phyloP scores from a whole-genome alignment of 1,140 invertebrate genomes.

The Brachionus rubens region DNA sequence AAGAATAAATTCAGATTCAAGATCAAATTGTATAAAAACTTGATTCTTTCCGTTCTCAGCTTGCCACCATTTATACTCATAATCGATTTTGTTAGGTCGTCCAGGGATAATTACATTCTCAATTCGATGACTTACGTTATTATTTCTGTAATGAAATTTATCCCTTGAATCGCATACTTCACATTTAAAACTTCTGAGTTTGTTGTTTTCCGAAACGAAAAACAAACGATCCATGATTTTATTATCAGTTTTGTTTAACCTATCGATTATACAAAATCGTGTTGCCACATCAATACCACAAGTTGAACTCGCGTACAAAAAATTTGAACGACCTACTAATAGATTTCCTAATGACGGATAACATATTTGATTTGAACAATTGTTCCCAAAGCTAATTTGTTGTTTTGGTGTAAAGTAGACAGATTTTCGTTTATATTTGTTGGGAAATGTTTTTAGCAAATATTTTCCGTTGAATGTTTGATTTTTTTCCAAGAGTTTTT shows the following conservation, averaged over 20 bases:
- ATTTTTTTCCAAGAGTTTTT: slow-evolving; percentile 17
- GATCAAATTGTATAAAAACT: slow-evolving; percentile 79
- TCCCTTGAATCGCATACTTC: slow-evolving; percentile 78
- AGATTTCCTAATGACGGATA: slow-evolving; percentile 96
- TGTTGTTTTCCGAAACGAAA: slow-evolving; percentile 81
- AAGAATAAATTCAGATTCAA: slow-evolving; percentile 94
- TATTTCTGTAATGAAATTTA: slow-evolving; percentile 53
- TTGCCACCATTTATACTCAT: slow-evolving; percentile 76
- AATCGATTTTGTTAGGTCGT: slow-evolving; percentile 52
- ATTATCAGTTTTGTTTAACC: not conserved
- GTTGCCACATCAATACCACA: slow-evolving; percentile 74
- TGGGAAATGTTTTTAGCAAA: slow-evolving; percentile 14
- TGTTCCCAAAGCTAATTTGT: not conserved
- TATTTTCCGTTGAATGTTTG: slow-evolving; percentile 19
- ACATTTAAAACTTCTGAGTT: slow-evolving; percentile 77
- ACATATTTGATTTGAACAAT: slow-evolving; percentile 86
- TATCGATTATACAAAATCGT: slow-evolving; percentile 62
- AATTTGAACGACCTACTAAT: slow-evolving; percentile 84
- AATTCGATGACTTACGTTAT: slow-evolving; percentile 73
- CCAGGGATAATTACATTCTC: slow-evolving; percentile 78
- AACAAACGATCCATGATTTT: slow-evolving; percentile 80
- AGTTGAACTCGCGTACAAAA: slow-evolving; percentile 82
- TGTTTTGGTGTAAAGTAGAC: no score
- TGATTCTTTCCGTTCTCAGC: slow-evolving; percentile 86
- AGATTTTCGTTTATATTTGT: no score